Conservation (phyloP, 2,113 vertebrate genomes). For the Eleginops maclovinus region DNA sequence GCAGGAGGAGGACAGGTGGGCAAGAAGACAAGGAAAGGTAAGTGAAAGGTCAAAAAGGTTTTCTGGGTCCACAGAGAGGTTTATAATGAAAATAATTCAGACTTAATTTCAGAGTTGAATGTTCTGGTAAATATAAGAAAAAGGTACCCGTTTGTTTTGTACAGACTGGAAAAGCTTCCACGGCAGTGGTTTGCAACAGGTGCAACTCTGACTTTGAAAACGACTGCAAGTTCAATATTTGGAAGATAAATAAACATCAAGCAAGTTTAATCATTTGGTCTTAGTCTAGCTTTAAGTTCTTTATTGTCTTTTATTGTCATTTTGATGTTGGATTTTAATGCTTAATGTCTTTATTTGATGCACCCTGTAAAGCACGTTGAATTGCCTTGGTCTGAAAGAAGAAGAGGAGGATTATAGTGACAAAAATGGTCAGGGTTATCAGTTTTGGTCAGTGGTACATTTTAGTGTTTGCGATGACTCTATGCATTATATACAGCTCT, state of each 20-base stretch:
- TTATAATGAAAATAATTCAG: neutral
- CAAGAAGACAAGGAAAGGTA: constrained; percentile 19
- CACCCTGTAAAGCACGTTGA: too few relatives aligned
- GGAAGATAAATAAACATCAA: neutral
- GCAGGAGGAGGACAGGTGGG: constrained; percentile 24
- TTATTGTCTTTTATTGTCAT: too few relatives aligned
- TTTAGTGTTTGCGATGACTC: too few relatives aligned
- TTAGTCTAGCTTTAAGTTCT: neutral
- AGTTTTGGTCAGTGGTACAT: too few relatives aligned
- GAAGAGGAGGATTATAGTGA: too few relatives aligned
- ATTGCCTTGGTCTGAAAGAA: too few relatives aligned
- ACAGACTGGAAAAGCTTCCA: neutral
- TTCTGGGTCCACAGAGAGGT: constrained; percentile 4
- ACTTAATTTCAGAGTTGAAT: neutral
- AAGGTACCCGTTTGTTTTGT: neutral
- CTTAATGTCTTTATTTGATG: too few relatives aligned
- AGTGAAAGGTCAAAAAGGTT: constrained; percentile 40
- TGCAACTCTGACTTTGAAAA: neutral
- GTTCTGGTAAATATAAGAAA: constrained; percentile 2
- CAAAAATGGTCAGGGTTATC: too few relatives aligned
- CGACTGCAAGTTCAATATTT: neutral
- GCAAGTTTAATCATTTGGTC: neutral
- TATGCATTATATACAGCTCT: too few relatives aligned
- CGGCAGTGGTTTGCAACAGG: neutral
- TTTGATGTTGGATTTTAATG: too few relatives aligned